phyloP scores from a whole-genome alignment of 37 sponge, comb jelly and placozoan genomes.

The Crambe crambe region DNA sequence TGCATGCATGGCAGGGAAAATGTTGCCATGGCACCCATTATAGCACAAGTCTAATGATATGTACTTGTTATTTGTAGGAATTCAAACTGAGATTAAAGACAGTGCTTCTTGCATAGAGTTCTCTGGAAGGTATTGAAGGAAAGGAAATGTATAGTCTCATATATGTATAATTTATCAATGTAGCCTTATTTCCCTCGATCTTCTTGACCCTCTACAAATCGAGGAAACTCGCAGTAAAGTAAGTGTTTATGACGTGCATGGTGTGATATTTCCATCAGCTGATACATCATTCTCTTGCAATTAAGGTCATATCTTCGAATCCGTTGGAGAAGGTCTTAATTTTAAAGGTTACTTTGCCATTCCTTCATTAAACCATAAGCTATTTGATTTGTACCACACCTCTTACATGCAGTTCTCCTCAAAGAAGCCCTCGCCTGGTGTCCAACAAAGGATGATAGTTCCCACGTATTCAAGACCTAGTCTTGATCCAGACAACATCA shows the following conservation, averaged over 20 bases:
- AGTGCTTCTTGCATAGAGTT: neutral
- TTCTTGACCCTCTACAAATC: neutral
- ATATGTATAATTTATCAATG: neutral
- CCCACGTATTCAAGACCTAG: neutral
- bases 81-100: neutral
- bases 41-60: too few species aligned
- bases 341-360: neutral
- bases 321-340: neutral
- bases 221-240: neutral
- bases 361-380: too few species aligned
- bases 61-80: neutral
- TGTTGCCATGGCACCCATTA: too few species aligned
- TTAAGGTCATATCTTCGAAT: neutral
- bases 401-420: neutral
- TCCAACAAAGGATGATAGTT: neutral
- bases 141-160: neutral
- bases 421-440: neutral
- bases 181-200: neutral
- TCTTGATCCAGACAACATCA: neutral
- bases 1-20: too few species aligned
- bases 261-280: neutral
- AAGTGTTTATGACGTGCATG: too few species aligned
- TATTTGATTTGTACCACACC: neutral
- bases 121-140: slow-evolving; percentile 1
- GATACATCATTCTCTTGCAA: neutral